A percentile compares a stretch with the other conserved stretches of the same genome.
Conservation (phyloP, 1,140 invertebrate genomes). For the Lordiphosa collinella region DNA sequence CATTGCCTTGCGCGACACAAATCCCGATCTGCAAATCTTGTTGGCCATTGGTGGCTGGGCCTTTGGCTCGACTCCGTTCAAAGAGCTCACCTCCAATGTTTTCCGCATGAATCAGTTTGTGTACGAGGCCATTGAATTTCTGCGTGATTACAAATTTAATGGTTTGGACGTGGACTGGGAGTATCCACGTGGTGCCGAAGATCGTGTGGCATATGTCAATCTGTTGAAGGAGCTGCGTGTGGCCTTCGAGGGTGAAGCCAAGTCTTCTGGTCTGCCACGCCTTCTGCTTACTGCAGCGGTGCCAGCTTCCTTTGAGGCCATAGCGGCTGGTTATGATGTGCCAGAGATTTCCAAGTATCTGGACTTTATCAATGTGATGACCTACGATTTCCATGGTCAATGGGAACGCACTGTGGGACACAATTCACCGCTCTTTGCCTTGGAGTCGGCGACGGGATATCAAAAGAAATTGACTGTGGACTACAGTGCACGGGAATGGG, state of each 20-base stretch:
- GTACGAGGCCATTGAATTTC: constrained; percentile 95
- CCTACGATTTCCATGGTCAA: constrained; percentile 96
- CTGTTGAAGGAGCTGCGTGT: constrained; percentile 88
- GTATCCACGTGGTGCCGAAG: constrained; percentile 94
- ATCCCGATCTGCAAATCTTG: constrained; percentile 93
- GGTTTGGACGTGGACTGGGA: constrained; percentile 97
- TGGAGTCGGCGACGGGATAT: constrained; percentile 93
- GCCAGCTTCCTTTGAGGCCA: constrained; percentile 94
- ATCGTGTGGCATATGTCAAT: constrained; percentile 89
- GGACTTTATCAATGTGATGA: constrained; percentile 97
- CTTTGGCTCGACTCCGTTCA: constrained; percentile 95
- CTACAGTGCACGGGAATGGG: constrained; percentile 94
- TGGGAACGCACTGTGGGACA: constrained; percentile 96
- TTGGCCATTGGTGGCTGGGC: constrained; percentile 97
- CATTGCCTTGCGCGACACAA: constrained; percentile 91
- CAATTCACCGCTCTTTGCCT: constrained; percentile 92
- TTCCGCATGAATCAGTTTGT: constrained; percentile 97
- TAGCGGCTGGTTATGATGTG: constrained; percentile 95
- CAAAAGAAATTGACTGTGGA: constrained; percentile 95
- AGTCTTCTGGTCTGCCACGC: constrained; percentile 88
- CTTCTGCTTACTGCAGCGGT: constrained; percentile 94
- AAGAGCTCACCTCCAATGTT: constrained; percentile 92
- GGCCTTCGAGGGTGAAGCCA: constrained; percentile 94
- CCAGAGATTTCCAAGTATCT: constrained; percentile 96
- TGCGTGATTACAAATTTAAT: constrained; percentile 95